phyloP scores from a whole-genome alignment of 1,140 invertebrate genomes.

The Condylostylus longicornis region DNA sequence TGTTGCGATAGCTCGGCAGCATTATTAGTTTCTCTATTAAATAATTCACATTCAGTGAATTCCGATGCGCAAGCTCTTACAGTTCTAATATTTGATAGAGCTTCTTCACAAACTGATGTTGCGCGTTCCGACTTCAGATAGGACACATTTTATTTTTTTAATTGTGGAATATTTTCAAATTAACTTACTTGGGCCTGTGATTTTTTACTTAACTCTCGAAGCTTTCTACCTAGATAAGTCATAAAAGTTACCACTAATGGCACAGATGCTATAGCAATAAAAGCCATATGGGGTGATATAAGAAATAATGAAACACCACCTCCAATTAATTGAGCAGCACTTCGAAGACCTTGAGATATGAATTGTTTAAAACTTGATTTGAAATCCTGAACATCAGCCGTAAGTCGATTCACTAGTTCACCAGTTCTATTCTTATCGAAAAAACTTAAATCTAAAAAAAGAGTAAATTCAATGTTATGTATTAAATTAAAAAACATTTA shows the following conservation, averaged over 20 bases:
- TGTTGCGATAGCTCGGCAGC: constrained; percentile 55
- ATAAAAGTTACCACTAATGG: constrained; percentile 62
- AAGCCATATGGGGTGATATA: constrained; percentile 79
- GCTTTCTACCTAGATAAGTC: constrained; percentile 20
- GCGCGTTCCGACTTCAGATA: constrained; percentile 72
- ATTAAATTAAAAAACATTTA: too few relatives aligned
- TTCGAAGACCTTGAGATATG: constrained; percentile 76
- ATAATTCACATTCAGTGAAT: constrained; percentile 62
- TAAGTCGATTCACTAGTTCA: constrained; percentile 78
- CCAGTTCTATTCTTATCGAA: constrained; percentile 83
- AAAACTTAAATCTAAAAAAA: constrained; percentile 79
- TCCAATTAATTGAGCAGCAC: constrained; percentile 55
- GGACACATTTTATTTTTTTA: constrained; percentile 55
- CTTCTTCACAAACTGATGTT: constrained; percentile 81
- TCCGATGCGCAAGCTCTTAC: constrained; percentile 88
- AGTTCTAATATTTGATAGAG: constrained; percentile 79
- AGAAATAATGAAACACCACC: constrained; percentile 29
- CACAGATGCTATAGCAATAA: constrained; percentile 63
- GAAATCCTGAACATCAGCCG: constrained; percentile 89
- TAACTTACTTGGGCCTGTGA: constrained; percentile 21
- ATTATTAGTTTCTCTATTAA: constrained; percentile 54
- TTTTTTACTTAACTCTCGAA: constrained; percentile 22
- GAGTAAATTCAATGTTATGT: too few relatives aligned
- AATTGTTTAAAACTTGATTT: constrained; percentile 89
- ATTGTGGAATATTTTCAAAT: constrained; percentile 37